phyloP scores from a whole-genome alignment of 2,888 invertebrate genomes.

The Melanotus villosus region DNA sequence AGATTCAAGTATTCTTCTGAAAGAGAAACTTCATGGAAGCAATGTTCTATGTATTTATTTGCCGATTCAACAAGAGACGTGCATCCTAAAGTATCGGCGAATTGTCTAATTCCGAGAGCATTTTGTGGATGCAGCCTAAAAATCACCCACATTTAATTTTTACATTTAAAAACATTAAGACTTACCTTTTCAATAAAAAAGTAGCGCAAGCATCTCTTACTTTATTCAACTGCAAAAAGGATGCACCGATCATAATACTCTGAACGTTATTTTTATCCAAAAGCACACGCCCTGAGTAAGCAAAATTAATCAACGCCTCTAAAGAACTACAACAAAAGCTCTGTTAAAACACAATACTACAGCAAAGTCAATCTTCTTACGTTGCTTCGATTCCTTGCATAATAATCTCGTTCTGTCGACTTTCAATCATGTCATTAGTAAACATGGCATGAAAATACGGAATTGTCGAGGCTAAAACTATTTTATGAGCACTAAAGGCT shows the following conservation, averaged over 20 bases:
- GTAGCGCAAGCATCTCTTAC: slow-evolving; percentile 88
- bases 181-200: slow-evolving; percentile 80
- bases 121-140: slow-evolving; percentile 83
- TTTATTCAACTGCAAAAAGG: slow-evolving; percentile 83
- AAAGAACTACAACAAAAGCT: slow-evolving; percentile 78
- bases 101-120: slow-evolving; percentile 83
- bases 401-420: slow-evolving; percentile 83
- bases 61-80: slow-evolving; percentile 79
- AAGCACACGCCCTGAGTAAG: slow-evolving; percentile 84
- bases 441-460: slow-evolving; percentile 95
- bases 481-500: slow-evolving; percentile 85
- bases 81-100: slow-evolving; percentile 86
- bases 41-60: slow-evolving; percentile 84
- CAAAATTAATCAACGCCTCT: slow-evolving; percentile 87
- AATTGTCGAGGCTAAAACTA: slow-evolving; percentile 87
- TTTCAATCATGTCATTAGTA: slow-evolving; percentile 89
- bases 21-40: slow-evolving; percentile 83
- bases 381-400: slow-evolving; percentile 86
- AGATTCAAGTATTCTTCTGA: slow-evolving; percentile 83
- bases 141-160: too few relatives aligned
- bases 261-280: slow-evolving; percentile 87
- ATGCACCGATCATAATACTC: slow-evolving; percentile 87
- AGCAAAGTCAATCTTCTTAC: slow-evolving; percentile 68
- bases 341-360: too few relatives aligned
- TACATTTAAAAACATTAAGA: too few relatives aligned